Evolutionary conservation across 2,113 vertebrate species (phyloP), one percentile per base, ranked within the genome.

Genomic region (Neolamprologus hecqui): DNA sequence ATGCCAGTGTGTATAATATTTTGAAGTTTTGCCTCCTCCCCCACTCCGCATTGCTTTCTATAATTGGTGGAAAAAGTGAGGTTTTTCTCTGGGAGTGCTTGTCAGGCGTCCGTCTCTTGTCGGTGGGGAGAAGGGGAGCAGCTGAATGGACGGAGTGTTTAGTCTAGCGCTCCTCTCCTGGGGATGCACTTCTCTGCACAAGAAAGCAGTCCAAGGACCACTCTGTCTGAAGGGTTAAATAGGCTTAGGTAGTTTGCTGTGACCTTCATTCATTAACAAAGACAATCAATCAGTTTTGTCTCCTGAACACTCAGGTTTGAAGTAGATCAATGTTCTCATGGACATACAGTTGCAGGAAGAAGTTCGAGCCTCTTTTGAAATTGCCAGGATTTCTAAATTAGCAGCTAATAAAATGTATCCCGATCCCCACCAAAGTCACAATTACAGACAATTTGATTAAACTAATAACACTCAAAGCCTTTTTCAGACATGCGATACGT

Each of bases 71-170:
- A 97, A 97, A 97, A 97, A 97, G 96, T 97, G 90, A 97, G 96
- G 95, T 97, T 97, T 95, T 97, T 95, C 96, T 88, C 73, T 83
- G 84, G 87, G 88, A 94, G 90, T 23, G 47, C 92, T 93, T 92
- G 92, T 95, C 94, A 94, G 86, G 89, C 96, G 96, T 97, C 93
- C 94, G 96, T 97, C 97, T 97, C 97, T 97, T 97, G 97, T 97
- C 95, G 94, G 90, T 93, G 94, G 88, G 97, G 97, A 97, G 97
- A 98, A 97, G 94, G 94, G 95, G 95, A 97, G 96, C 97, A 98
- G 97, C 97, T 98, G 97, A 98, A 96, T 91, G 95, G 94, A 96
- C 94, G n/a, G 83, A 82, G 84, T 98, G 98, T 98, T 98, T 98
- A 98, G 98, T 98, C 97, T 98, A 96, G 96, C 94, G 95, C 95